Conservation (phyloP, 1,140 invertebrate species). For the Aphelinus certus region DNA sequence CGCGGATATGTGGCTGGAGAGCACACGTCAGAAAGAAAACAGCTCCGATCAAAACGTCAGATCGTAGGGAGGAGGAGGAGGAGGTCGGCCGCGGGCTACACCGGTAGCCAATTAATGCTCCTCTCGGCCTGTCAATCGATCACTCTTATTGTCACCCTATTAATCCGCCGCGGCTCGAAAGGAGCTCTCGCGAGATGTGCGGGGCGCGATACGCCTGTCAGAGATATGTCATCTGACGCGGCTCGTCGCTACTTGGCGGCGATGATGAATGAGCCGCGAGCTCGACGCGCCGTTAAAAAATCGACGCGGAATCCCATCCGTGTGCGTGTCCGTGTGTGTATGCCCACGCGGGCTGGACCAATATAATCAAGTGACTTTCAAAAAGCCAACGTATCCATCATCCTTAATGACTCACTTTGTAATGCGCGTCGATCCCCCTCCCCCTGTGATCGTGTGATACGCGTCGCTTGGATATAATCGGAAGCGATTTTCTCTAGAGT, state of each 20-base stretch:
- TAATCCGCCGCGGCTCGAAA: slow-evolving; percentile 16
- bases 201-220: slow-evolving; percentile 31
- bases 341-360: not conserved
- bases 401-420: not conserved
- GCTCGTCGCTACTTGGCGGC: slow-evolving; percentile 15
- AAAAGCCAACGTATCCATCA: slow-evolving; percentile 22
- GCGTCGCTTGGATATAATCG: slow-evolving; percentile 2
- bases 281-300: slow-evolving; percentile 29
- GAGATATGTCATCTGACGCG: slow-evolving; percentile 36
- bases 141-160: slow-evolving; percentile 34
- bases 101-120: slow-evolving; percentile 31
- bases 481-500: slow-evolving; percentile 22
- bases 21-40: too few relatives aligned
- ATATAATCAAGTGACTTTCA: slow-evolving; percentile 31
- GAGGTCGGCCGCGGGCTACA: slow-evolving; percentile 1
- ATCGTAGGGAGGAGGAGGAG: too few relatives aligned
- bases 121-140: slow-evolving; percentile 16
- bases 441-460: slow-evolving; percentile 24
- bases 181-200: slow-evolving; percentile 21
- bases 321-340: too few relatives aligned
- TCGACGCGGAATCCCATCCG: not conserved
- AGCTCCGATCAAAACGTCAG: too few relatives aligned
- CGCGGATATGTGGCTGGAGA: too few relatives aligned
- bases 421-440: not conserved
- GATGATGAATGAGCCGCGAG: slow-evolving; percentile 35